Percentiles rank a stretch among this genome's conserved stretches.
Evolutionary conservation across 2,113 vertebrate species (phyloP).

Genomic region (Microtus montanus): DNA sequence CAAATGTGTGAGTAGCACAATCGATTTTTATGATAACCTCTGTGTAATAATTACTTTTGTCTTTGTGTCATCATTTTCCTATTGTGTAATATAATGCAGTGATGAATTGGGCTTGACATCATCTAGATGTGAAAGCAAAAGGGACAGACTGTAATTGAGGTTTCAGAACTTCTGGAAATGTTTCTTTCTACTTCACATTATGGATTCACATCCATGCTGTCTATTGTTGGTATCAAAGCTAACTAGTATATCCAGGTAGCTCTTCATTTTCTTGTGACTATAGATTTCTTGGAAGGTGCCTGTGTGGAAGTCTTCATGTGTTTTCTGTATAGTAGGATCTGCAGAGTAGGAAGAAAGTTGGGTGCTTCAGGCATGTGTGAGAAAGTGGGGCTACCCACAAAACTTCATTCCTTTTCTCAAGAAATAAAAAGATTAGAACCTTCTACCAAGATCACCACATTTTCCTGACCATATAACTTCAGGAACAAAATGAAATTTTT

Average conservation of each 20-base stretch:
- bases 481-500: neutral
- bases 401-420: neutral
- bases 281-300: neutral
- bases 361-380: accelerated
- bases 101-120: neutral
- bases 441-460: neutral
- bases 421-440: neutral
- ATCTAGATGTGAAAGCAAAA: neutral
- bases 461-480: neutral
- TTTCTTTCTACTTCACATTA: neutral
- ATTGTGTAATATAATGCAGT: neutral
- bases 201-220: neutral
- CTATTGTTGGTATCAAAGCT: neutral
- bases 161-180: neutral
- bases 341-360: neutral
- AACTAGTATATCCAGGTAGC: neutral
- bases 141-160: neutral
- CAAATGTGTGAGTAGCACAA: neutral
- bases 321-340: neutral
- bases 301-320: neutral
- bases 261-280: neutral
- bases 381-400: neutral
- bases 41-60: neutral
- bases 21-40: neutral
- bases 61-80: neutral